A percentile compares a stretch with the other conserved stretches of the same genome.
phyloP scores from a whole-genome alignment of 2,888 invertebrate genomes.

The Urechis unicinctus region DNA sequence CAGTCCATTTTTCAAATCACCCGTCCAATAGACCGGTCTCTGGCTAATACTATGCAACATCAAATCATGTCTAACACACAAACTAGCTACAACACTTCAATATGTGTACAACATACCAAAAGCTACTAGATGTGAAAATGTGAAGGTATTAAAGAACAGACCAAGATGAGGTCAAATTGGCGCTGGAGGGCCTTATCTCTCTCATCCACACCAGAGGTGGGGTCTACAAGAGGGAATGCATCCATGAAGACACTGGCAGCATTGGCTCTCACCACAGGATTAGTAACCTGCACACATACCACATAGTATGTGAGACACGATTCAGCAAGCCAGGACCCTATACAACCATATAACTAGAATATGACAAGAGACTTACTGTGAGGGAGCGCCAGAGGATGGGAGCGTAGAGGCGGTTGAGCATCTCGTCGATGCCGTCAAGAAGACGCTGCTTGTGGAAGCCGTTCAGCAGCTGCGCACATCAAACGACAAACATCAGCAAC shows the following conservation, averaged over 20 bases:
- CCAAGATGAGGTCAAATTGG: not conserved
- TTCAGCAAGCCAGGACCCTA: too few species aligned
- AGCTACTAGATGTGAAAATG: too few species aligned
- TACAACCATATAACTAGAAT: too few species aligned
- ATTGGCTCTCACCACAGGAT: not conserved
- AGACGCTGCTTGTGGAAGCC: conserved; percentile 36
- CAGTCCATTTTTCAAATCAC: too few species aligned
- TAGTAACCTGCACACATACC: not conserved
- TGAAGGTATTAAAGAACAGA: too few species aligned
- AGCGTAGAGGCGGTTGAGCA: conserved; percentile 39
- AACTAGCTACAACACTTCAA: too few species aligned
- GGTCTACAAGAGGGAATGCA: not conserved
- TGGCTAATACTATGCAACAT: too few species aligned
- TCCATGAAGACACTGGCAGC: not conserved
- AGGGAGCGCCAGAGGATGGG: conserved; percentile 44
- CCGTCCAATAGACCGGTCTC: too few species aligned
- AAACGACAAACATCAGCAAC: not conserved
- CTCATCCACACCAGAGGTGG: not conserved
- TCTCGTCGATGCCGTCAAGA: conserved; percentile 34
- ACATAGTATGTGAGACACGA: too few species aligned
- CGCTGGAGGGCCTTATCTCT: not conserved
- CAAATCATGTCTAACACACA: too few species aligned
- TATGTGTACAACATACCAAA: too few species aligned
- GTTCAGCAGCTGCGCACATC: not conserved
- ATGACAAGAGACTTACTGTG: too few species aligned